Evolutionary conservation across 2,113 vertebrate genomes (phyloP).

Genomic region (Butorides virescens): DNA sequence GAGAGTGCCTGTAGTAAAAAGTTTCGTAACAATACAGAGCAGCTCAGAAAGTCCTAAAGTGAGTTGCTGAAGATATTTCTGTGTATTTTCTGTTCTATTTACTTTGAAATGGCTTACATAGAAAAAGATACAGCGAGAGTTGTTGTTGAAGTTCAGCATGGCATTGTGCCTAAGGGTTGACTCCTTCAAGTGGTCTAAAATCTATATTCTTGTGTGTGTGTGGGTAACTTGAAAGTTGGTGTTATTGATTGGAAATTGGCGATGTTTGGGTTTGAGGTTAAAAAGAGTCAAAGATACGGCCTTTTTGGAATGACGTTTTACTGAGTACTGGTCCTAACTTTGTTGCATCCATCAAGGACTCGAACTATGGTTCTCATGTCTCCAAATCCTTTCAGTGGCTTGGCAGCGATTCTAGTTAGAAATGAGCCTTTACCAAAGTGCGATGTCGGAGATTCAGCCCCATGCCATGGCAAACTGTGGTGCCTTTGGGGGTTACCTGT

Average conservation of each 20-base stretch:
- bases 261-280: background rate
- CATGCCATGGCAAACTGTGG: accelerated
- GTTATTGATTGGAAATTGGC: background rate
- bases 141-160: background rate
- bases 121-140: background rate
- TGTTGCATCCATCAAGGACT: background rate
- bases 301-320: background rate
- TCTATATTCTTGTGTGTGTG: background rate
- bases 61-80: background rate
- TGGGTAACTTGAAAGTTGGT: background rate
- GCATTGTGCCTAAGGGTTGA: background rate
- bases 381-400: background rate
- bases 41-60: background rate
- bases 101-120: background rate
- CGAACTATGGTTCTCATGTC: accelerated
- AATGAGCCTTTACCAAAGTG: accelerated
- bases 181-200: background rate
- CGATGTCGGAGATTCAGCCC: background rate
- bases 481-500: background rate
- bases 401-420: background rate
- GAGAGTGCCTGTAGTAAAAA: background rate
- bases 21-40: background rate
- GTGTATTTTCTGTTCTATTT: background rate
- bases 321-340: background rate
- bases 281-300: accelerated